A percentile compares a stretch with the other conserved stretches of the same genome.
These are phyloP conservation scores for Coenonympha glycerion DNA, from an alignment of 2,888 invertebrate species.

Conservation along the genomic window DNA sequence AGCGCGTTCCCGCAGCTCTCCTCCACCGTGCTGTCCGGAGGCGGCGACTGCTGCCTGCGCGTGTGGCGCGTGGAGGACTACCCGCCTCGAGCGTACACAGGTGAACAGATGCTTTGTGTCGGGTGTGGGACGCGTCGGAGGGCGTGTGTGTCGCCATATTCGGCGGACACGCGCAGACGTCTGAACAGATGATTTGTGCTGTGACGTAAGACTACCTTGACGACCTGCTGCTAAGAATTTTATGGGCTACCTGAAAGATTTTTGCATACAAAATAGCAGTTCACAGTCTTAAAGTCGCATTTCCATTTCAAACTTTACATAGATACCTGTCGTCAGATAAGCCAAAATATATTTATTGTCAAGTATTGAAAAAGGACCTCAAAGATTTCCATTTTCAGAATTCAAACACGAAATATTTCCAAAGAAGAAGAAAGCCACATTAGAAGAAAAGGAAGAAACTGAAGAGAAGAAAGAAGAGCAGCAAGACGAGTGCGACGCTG, in stretches of 20 bases:
- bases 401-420: constrained; percentile 27
- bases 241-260: too few species aligned
- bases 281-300: too few species aligned
- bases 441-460: constrained; percentile 26
- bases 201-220: too few species aligned
- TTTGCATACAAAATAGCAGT: too few species aligned
- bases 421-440: constrained; percentile 26
- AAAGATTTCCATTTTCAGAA: constrained; percentile 30
- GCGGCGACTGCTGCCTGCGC: constrained; percentile 79
- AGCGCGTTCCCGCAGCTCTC: constrained; percentile 74
- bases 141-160: constrained; percentile 74
- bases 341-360: too few species aligned
- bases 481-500: too few species aligned
- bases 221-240: too few species aligned
- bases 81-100: constrained; percentile 41
- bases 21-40: constrained; percentile 79
- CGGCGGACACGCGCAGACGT: constrained; percentile 69
- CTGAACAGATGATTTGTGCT: too few species aligned
- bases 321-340: too few species aligned
- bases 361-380: too few species aligned
- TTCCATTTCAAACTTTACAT: too few species aligned
- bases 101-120: neutral
- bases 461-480: constrained; percentile 19
- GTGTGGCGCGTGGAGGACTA: constrained; percentile 78
- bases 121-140: constrained; percentile 15